A percentile compares a stretch with the other conserved stretches of the same genome.
phyloP scores from a whole-genome alignment of 2,888 invertebrate species.

The Lasioglossum morio region DNA sequence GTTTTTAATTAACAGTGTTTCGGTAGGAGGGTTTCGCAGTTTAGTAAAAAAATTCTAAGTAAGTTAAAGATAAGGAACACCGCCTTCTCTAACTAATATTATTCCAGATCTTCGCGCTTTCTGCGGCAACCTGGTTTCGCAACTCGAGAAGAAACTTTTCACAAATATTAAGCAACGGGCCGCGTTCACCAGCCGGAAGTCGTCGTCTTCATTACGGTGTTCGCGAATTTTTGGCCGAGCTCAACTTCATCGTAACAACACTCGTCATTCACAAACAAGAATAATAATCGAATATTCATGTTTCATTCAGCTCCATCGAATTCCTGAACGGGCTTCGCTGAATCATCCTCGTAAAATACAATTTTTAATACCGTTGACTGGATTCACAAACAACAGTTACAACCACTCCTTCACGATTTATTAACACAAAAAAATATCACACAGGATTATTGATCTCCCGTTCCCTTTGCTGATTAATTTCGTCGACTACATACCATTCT shows the following conservation, averaged over 20 bases:
- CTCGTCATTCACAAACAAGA: background rate
- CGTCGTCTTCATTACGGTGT: conserved; percentile 26
- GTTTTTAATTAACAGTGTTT: conserved; percentile 10
- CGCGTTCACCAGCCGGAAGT: background rate
- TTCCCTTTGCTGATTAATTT: background rate
- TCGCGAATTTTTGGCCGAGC: conserved; percentile 22
- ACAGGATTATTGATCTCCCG: background rate
- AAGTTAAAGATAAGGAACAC: conserved; percentile 36
- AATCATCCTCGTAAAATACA: background rate
- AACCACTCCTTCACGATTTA: background rate
- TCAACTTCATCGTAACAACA: background rate
- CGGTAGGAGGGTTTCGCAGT: background rate
- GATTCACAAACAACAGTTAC: background rate
- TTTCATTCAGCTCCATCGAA: background rate
- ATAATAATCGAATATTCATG: background rate
- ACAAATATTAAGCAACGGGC: conserved; percentile 37
- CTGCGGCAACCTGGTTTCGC: conserved; percentile 4
- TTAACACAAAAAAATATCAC: background rate
- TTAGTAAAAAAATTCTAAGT: conserved; percentile 29
- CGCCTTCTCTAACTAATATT: conserved; percentile 28
- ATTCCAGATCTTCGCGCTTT: conserved; percentile 14
- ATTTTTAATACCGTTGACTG: background rate
- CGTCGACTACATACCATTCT: background rate
- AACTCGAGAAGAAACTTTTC: conserved; percentile 33
- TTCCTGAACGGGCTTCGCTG: background rate